Base-by-base conservation (phyloP, 2,113 vertebrate species). In the Dasypus novemcinctus region DNA sequence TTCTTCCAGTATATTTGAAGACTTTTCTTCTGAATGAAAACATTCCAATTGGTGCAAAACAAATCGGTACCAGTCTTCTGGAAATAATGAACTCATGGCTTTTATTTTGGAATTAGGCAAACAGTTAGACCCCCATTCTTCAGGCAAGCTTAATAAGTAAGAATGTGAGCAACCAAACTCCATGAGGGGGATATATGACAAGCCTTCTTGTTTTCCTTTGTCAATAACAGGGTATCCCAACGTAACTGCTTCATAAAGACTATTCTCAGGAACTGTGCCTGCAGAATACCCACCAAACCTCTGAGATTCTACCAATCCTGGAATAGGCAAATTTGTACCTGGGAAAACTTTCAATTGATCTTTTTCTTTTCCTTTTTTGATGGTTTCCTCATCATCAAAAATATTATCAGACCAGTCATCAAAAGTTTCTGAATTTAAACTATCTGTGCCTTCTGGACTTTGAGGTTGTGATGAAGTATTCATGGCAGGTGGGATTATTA, bases 51-150 rank as follows among this genome's bases (percentile, higher is more conserved):
- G 99, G 38, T 98, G 98, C 97, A 99, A 96, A 78, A 98, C 97
- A 88, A 99, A 99, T 9, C 97, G 97, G 98, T 99, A 99, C 99
- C 99, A 99, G 43, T 99, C 99, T 93, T 99, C 98, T 17, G 99
- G 99, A 98, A 99, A 99, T 88, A 98, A 97, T 80, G 98, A 98
- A 88, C 97, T 98, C 97, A 99, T 98, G 96, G 99, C 99, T 83
- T 96, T 98, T 87, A 99, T 91, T 96, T 98, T 99, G 75, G 99
- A 98, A 36, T 97, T 54, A 3, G 98, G 97, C 71, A 99, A 96
- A 0, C 99, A 99, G 1, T 98, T 98, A 43, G 99, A 98, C 89
- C 98, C 98, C 99, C 99, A 99, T 38, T 99, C 99, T 38, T 98
- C 97, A 18, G 99, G 99, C 78, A 99, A 97, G 95, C 98, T 98